Percentiles rank a stretch among this genome's conserved stretches.
Evolutionary conservation across 2,888 invertebrate genomes (phyloP).

Genomic region (Monopis laevigella): DNA sequence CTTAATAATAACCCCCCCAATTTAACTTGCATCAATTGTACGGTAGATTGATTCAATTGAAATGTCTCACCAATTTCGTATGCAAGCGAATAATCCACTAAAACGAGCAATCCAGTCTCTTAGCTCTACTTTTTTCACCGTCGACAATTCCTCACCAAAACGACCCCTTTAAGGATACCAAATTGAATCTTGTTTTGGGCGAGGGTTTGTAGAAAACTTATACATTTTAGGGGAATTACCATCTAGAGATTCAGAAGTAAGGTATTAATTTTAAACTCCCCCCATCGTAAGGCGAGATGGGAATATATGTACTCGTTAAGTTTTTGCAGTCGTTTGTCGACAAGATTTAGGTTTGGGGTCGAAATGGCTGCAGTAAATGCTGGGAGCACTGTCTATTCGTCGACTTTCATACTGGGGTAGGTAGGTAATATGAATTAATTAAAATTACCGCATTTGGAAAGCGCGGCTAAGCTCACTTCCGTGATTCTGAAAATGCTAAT

Average conservation of each 20-base stretch:
- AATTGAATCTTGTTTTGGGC: constrained; percentile 65
- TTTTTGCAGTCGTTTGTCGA: constrained; percentile 50
- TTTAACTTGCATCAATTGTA: constrained; percentile 43
- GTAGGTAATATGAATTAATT: constrained; percentile 53
- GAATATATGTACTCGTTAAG: constrained; percentile 58
- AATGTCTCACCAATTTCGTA: constrained; percentile 44
- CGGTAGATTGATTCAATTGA: constrained; percentile 60
- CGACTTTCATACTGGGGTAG: constrained; percentile 16
- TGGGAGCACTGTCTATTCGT: not conserved
- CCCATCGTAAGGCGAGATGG: constrained; percentile 46
- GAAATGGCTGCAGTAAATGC: constrained; percentile 11
- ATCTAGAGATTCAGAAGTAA: constrained; percentile 50
- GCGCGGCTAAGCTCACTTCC: constrained; percentile 9
- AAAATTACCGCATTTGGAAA: constrained; percentile 43
- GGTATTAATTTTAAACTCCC: constrained; percentile 60
- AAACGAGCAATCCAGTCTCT: constrained; percentile 36
- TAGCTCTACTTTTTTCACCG: constrained; percentile 39
- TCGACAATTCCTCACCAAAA: constrained; percentile 44
- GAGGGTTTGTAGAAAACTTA: constrained; percentile 59
- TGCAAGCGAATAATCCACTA: constrained; percentile 56
- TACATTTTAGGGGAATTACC: constrained; percentile 63
- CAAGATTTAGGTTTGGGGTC: constrained; percentile 28
- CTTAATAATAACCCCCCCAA: constrained; percentile 27
- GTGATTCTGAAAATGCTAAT: constrained; percentile 6
- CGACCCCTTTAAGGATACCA: constrained; percentile 61